phyloP scores from a whole-genome alignment of 1,140 invertebrate genomes.

The Drosophila rhopaloa region DNA sequence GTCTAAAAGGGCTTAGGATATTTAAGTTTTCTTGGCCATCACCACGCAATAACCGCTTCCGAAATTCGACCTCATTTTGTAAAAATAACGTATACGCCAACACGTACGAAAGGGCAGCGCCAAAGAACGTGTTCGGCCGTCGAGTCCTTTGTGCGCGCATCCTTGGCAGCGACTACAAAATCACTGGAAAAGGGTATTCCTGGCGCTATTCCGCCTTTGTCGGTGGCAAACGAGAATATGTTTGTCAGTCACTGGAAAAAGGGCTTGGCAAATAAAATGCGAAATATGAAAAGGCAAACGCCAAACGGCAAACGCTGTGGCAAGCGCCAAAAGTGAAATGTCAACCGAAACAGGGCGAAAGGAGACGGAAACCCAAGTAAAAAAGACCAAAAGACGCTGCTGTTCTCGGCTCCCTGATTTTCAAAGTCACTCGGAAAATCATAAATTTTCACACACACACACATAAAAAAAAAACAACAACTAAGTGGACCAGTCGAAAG shows the following conservation, averaged over 20 bases:
- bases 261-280: slow-evolving; percentile 35
- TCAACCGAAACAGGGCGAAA: slow-evolving; percentile 61
- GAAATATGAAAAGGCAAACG: slow-evolving; percentile 59
- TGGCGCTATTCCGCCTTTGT: slow-evolving; percentile 18
- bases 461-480: slow-evolving; percentile 10
- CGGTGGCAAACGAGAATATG: slow-evolving; percentile 25
- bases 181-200: slow-evolving; percentile 20
- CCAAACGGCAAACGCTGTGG: slow-evolving; percentile 13
- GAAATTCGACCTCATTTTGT: slow-evolving; percentile 25
- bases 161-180: slow-evolving; percentile 27
- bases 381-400: slow-evolving; percentile 26
- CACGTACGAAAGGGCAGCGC: slow-evolving; percentile 22
- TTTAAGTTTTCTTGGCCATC: background rate
- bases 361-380: slow-evolving; percentile 20
- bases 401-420: slow-evolving; percentile 48
- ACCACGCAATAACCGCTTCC: background rate
- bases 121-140: slow-evolving; percentile 40
- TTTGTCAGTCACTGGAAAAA: slow-evolving; percentile 31
- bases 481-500: slow-evolving; percentile 41
- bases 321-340: slow-evolving; percentile 75
- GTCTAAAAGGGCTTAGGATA: too few relatives aligned
- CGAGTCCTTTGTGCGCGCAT: slow-evolving; percentile 36
- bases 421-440: slow-evolving; percentile 78
- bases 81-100: slow-evolving; percentile 31
- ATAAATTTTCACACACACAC: slow-evolving; percentile 71